Conservation (phyloP, 92 coral and sea anemone species). For the Bergia sp. region DNA sequence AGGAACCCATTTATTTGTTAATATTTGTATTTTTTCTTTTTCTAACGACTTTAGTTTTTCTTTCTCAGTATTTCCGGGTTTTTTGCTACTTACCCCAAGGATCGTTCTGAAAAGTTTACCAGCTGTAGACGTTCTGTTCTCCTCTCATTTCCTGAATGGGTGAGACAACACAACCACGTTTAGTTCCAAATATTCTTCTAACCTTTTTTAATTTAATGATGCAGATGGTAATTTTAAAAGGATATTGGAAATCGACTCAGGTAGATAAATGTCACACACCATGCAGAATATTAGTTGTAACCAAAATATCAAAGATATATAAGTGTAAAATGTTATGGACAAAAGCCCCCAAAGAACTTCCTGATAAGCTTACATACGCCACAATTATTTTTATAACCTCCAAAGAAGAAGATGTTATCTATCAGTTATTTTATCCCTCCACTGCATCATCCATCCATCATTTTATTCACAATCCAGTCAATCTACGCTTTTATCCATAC, state of each 20-base stretch:
- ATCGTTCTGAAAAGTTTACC: slow-evolving; percentile 84
- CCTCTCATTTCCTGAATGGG: slow-evolving; percentile 64
- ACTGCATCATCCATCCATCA: too few species aligned
- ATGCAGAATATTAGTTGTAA: not conserved
- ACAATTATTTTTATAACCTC: too few species aligned
- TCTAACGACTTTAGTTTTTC: too few species aligned
- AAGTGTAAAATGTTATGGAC: not conserved
- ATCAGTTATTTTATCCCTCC: too few species aligned
- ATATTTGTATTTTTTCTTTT: too few species aligned
- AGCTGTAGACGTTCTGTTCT: slow-evolving; percentile 81
- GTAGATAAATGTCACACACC: not conserved
- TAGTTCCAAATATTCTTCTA: not conserved
- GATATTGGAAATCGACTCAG: not conserved
- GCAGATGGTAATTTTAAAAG: not conserved
- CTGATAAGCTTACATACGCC: too few species aligned
- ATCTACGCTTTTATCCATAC: too few species aligned
- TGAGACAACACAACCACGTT: not conserved
- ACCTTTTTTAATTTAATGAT: not conserved
- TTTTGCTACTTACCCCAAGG: slow-evolving; percentile 69
- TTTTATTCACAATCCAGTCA: too few species aligned
- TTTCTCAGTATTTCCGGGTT: too few species aligned
- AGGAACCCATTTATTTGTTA: too few species aligned
- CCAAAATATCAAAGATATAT: too few species aligned
- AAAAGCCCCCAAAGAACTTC: not conserved
- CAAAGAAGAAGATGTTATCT: too few species aligned